Evolutionary conservation across 2,888 invertebrate species (phyloP).

Genomic region (Sesamia inferens): DNA sequence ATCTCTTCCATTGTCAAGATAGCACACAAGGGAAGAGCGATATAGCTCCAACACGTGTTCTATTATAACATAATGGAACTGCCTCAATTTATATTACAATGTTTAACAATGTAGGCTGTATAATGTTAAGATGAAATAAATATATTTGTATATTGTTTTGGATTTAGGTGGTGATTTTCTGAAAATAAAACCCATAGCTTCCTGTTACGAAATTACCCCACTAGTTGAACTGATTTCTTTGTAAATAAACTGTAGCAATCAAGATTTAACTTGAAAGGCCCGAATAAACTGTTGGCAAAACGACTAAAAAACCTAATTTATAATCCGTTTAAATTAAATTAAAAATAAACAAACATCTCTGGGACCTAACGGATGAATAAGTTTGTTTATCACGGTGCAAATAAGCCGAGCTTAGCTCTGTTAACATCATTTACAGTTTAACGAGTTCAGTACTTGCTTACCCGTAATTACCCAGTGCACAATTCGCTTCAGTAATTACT

Average conservation of each 20-base stretch:
- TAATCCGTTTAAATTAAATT: slow-evolving; percentile 14
- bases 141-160: too few species aligned
- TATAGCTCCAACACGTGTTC: too few species aligned
- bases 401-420: slow-evolving; percentile 63
- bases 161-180: too few species aligned
- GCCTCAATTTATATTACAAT: too few species aligned
- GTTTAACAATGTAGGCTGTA: too few species aligned
- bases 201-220: too few species aligned
- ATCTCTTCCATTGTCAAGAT: too few species aligned
- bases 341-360: slow-evolving; percentile 19
- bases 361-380: slow-evolving; percentile 38
- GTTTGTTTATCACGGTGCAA: slow-evolving; percentile 52
- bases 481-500: slow-evolving; percentile 69
- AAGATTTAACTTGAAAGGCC: not conserved
- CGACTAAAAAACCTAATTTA: not conserved
- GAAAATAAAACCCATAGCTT: too few species aligned
- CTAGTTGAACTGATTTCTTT: not conserved
- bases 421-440: slow-evolving; percentile 67
- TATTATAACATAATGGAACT: too few species aligned
- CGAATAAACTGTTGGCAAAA: not conserved
- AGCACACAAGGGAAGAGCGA: too few species aligned
- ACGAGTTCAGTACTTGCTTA: slow-evolving; percentile 69
- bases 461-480: slow-evolving; percentile 69
- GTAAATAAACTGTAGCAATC: not conserved
- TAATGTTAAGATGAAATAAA: too few species aligned